Percentiles rank a stretch among this genome's conserved stretches.
phyloP scores from a whole-genome alignment of 2,797 vertebrate species.

The Anas acuta region DNA sequence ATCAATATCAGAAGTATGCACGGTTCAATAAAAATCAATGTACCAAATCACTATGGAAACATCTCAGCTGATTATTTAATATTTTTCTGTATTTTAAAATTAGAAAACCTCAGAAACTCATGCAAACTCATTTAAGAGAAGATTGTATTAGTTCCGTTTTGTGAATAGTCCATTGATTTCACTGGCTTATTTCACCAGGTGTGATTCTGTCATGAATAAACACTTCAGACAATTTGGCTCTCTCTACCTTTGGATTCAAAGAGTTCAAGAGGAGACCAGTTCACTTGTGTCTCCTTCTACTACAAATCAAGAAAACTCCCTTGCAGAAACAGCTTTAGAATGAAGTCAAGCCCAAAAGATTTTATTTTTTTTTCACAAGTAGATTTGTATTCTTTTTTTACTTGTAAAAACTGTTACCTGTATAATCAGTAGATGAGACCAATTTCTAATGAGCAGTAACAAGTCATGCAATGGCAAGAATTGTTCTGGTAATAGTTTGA shows the following conservation, averaged over 20 bases:
- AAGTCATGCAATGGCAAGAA: neutral
- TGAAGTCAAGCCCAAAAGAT: neutral
- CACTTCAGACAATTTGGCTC: neutral
- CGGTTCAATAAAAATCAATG: constrained; percentile 22
- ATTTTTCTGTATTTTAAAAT: constrained; percentile 20
- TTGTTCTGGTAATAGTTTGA: neutral
- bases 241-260: neutral
- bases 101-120: constrained; percentile 20
- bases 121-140: neutral
- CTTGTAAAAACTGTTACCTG: neutral
- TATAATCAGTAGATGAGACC: neutral
- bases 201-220: neutral
- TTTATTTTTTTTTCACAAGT: neutral
- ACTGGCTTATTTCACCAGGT: neutral
- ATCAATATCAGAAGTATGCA: neutral
- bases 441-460: neutral
- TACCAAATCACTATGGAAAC: constrained; percentile 58
- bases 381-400: neutral
- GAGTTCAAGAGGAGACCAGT: neutral
- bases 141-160: constrained; percentile 8
- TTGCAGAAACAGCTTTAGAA: neutral
- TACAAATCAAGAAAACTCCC: neutral
- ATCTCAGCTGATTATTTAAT: constrained; percentile 24
- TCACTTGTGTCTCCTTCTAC: neutral
- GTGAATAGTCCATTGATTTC: neutral